These are phyloP conservation scores for Bucco capensis DNA, from an alignment of 2,113 vertebrate species.

Conservation along the genomic window DNA sequence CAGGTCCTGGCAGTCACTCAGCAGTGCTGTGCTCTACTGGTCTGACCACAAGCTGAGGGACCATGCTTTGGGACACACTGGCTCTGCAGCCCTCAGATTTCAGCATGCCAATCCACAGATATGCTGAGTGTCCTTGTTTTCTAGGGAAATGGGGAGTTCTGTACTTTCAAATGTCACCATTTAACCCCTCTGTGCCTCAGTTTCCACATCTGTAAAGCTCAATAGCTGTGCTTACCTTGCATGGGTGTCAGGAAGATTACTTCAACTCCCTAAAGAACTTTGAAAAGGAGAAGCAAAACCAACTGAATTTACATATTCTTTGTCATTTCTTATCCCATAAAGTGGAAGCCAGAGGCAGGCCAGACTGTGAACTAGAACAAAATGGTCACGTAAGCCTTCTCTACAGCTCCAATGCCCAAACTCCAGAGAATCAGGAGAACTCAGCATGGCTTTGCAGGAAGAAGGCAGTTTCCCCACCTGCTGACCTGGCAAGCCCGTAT, in stretches of 20 bases:
- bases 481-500: not conserved
- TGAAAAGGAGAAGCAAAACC: slow-evolving; percentile 27
- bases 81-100: not conserved
- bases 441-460: not conserved
- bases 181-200: slow-evolving; percentile 33
- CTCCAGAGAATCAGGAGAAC: not conserved
- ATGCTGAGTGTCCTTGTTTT: not conserved
- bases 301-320: slow-evolving; percentile 22
- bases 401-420: not conserved
- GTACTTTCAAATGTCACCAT: not conserved
- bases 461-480: not conserved
- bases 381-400: not conserved
- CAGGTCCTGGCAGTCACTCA: not conserved
- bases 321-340: slow-evolving; percentile 46
- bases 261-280: slow-evolving; percentile 21
- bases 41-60: not conserved
- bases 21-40: not conserved
- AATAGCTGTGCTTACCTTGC: slow-evolving; percentile 25
- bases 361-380: slow-evolving; percentile 24
- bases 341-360: slow-evolving; percentile 30
- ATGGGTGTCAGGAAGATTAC: slow-evolving; percentile 39
- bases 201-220: slow-evolving; percentile 5
- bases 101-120: rapidly evolving
- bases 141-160: not conserved
- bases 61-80: not conserved